Evolutionary conservation across 1,140 invertebrate genomes (phyloP).

Genomic region (Leptinotarsa texana): DNA sequence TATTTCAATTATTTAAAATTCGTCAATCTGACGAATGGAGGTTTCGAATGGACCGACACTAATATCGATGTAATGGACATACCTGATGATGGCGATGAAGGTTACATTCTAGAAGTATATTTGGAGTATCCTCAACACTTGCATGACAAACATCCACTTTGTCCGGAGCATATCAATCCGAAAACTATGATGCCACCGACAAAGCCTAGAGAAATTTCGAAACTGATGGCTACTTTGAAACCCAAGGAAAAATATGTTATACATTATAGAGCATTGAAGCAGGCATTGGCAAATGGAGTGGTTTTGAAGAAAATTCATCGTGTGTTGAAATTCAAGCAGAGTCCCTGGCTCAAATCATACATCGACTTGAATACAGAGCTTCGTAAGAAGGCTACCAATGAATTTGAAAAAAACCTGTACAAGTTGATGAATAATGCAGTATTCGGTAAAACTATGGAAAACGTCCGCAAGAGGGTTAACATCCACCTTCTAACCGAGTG

Average conservation of each 20-base stretch:
- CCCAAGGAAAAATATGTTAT: slow-evolving; percentile 53
- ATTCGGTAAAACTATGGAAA: slow-evolving; percentile 52
- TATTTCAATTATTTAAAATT: too few relatives aligned
- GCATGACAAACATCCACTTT: slow-evolving; percentile 52
- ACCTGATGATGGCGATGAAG: slow-evolving; percentile 40
- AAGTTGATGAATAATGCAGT: slow-evolving; percentile 10
- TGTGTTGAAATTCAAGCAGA: slow-evolving; percentile 60
- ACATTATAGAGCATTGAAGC: slow-evolving; percentile 59
- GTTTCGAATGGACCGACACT: slow-evolving; percentile 56
- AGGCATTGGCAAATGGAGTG: slow-evolving; percentile 57
- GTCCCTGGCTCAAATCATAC: slow-evolving; percentile 16
- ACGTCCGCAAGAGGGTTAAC: slow-evolving; percentile 44
- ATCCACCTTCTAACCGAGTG: slow-evolving; percentile 28
- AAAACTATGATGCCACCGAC: slow-evolving; percentile 2
- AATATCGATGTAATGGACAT: slow-evolving; percentile 38
- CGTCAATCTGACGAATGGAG: not conserved
- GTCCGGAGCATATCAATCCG: slow-evolving; percentile 29
- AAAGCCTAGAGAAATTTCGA: slow-evolving; percentile 39
- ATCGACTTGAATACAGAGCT: slow-evolving; percentile 14
- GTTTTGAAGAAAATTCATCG: slow-evolving; percentile 58
- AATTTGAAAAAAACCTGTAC: slow-evolving; percentile 50
- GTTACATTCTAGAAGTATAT: slow-evolving; percentile 45
- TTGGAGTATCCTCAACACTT: slow-evolving; percentile 24
- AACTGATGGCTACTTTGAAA: slow-evolving; percentile 54
- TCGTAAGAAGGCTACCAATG: not conserved